Conservation (phyloP, 2,797 vertebrate species). For the Peromyscus eremicus region DNA sequence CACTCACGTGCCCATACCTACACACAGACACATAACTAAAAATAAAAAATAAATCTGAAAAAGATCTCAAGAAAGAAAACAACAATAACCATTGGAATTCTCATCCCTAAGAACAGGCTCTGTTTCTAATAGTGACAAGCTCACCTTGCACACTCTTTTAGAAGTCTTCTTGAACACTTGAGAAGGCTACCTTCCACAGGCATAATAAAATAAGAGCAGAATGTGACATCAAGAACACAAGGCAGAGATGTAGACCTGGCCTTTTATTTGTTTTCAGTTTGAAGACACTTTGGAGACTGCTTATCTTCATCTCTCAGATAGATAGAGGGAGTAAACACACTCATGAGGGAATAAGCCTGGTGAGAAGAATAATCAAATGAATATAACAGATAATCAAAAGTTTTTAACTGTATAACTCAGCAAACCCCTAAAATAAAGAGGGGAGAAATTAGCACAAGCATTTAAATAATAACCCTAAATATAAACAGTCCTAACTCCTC, state of each 20-base stretch:
- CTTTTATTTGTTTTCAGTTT: background rate
- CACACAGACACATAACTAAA: background rate
- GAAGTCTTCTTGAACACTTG: no score
- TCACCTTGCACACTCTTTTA: accelerated
- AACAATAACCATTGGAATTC: no score
- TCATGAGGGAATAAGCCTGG: no score
- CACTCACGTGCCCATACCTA: background rate
- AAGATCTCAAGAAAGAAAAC: background rate
- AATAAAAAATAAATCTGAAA: background rate
- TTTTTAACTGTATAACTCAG: background rate
- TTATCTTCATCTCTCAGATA: background rate
- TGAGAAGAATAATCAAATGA: background rate
- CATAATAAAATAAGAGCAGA: background rate
- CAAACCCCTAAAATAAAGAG: background rate
- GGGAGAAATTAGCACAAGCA: background rate
- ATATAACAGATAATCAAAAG: background rate
- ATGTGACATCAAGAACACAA: background rate
- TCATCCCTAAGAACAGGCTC: background rate
- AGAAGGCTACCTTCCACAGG: accelerated
- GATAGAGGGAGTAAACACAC: background rate
- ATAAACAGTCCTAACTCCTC: background rate
- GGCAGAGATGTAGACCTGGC: no score
- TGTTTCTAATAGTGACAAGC: accelerated
- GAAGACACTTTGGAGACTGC: background rate
- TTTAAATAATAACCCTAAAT: background rate